These are phyloP conservation scores for Actinemys pallida DNA, from an alignment of 2,113 vertebrate species.

Conservation along the genomic window DNA sequence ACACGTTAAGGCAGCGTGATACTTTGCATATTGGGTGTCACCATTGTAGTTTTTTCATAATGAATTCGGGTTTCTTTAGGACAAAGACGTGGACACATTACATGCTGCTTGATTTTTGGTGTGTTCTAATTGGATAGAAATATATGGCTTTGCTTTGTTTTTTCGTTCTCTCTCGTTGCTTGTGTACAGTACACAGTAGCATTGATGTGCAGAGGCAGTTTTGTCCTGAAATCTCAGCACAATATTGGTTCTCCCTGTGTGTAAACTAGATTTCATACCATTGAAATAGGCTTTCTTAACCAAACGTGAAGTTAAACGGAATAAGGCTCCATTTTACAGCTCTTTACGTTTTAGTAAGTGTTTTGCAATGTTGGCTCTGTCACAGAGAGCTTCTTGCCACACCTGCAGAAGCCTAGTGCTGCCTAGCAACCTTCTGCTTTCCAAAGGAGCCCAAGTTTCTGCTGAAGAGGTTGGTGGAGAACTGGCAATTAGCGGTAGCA, in stretches of 20 bases:
- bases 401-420: constrained; percentile 14
- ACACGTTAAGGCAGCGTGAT: neutral
- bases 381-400: neutral
- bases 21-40: neutral
- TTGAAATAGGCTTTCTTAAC: neutral
- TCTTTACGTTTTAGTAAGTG: neutral
- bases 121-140: rapidly evolving
- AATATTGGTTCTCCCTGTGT: rapidly evolving
- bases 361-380: constrained; percentile 8
- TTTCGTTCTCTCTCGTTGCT: neutral
- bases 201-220: neutral
- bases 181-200: neutral
- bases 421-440: constrained; percentile 40
- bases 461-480: neutral
- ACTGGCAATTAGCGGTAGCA: constrained; percentile 27
- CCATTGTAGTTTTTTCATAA: neutral
- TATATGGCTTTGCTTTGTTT: neutral
- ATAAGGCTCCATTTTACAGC: neutral
- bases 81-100: neutral
- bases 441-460: neutral
- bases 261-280: neutral
- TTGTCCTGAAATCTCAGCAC: neutral
- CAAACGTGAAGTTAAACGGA: neutral
- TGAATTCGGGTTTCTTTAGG: neutral
- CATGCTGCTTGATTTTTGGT: neutral